These are phyloP conservation scores for Vannuccia rotundouncinata DNA, from an alignment of 2,888 invertebrate genomes.

Conservation along the genomic window DNA sequence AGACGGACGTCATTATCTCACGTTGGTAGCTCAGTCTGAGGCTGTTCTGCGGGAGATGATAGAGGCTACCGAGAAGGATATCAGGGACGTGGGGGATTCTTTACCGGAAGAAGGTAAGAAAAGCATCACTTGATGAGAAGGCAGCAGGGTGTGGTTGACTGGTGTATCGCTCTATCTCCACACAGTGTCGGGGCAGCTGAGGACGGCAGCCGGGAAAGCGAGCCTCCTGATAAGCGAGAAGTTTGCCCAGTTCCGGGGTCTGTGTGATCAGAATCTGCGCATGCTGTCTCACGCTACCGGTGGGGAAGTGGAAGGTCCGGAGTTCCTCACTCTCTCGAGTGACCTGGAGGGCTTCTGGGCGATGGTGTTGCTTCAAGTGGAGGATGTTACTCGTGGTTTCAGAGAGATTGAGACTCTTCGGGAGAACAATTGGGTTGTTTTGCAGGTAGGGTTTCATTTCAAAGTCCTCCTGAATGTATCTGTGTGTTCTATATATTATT, in stretches of 20 bases:
- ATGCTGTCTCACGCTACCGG: constrained; percentile 46
- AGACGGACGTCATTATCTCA: background rate
- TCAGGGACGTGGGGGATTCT: too few relatives aligned
- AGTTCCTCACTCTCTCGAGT: constrained; percentile 36
- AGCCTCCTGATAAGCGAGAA: constrained; percentile 79
- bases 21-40: background rate
- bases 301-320: background rate
- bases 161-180: too few relatives aligned
- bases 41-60: background rate
- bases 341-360: constrained; percentile 96
- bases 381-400: constrained; percentile 73
- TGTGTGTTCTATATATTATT: too few relatives aligned
- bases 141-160: too few relatives aligned
- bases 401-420: constrained; percentile 57
- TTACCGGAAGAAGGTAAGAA: too few relatives aligned
- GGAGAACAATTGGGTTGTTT: constrained; percentile 51
- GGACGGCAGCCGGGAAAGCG: constrained; percentile 84
- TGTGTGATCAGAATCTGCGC: constrained; percentile 65
- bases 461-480: too few relatives aligned
- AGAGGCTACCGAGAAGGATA: background rate
- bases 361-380: constrained; percentile 85
- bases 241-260: constrained; percentile 85
- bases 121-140: too few relatives aligned
- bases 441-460: background rate
- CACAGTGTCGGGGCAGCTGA: constrained; percentile 68